Conservation (phyloP, 1,140 invertebrate genomes). For the Saccostrea cuccullata region DNA sequence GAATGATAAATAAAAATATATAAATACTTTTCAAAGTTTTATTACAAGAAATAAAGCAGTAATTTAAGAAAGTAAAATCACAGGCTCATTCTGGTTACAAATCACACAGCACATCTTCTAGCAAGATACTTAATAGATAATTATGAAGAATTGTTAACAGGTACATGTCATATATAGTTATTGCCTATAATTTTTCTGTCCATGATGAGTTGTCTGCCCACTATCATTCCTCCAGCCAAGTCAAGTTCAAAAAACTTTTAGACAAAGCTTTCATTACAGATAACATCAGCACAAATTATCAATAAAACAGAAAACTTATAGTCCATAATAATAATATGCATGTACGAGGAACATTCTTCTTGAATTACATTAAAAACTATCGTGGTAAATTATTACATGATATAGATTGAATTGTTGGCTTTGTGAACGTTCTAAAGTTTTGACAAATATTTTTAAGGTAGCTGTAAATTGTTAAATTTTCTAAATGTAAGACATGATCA, state of each 20-base stretch:
- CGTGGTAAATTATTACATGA: no score
- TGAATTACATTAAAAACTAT: background rate
- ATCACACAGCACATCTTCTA: background rate
- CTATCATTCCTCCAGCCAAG: background rate
- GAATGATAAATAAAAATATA: no score
- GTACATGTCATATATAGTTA: background rate
- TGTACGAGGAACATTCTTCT: background rate
- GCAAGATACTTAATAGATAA: background rate
- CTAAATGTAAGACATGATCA: no score
- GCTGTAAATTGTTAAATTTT: no score
- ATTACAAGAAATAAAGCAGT: slow-evolving; percentile 2
- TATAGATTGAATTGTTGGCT: no score
- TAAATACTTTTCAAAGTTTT: background rate
- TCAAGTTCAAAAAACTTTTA: background rate
- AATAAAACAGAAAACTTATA: background rate
- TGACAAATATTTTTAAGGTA: no score
- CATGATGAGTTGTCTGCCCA: slow-evolving; percentile 7
- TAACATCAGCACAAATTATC: background rate
- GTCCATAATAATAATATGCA: background rate
- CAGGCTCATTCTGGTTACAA: background rate
- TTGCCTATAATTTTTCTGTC: background rate
- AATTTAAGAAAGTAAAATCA: background rate
- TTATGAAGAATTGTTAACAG: background rate
- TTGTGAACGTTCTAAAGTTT: no score
- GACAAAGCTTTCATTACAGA: background rate